Base-by-base conservation (phyloP, 2,797 vertebrate species). In the Alosa sapidissima region DNA sequence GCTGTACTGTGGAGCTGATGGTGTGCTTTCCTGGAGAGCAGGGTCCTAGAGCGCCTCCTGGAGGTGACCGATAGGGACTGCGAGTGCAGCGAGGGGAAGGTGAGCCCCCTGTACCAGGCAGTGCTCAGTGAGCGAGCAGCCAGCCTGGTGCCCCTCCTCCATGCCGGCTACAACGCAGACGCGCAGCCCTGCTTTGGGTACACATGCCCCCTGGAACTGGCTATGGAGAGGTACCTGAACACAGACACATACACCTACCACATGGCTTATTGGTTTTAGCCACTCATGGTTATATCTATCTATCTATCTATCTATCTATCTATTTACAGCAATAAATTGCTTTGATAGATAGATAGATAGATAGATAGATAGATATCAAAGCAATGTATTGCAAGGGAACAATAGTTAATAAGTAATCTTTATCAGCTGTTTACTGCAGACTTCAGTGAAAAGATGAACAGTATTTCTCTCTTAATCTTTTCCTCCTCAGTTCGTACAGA, bases 71-170 rank as follows among this genome's bases (percentile, higher is more conserved):
- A 96, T 10, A 92, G 94, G 5, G 68, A 62, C 5, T 97, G 97
- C 91, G 97, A 96, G 91, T 92, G 33, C 14, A 93, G 88, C 0
- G 83, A 91, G 7, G 94, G 91, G 90, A 95, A 96, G 93, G 96
- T 99, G 89, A 99, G 98, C 91, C 98, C 98, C 0, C 92, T 99
- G 33, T 99, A 98, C 52, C 92, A 96, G 0, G 97, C 98, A 0
- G 88, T 98, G 1, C 95, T 96, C 47, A 92, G 93, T 9, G 88
- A 89, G 0, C 91, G 92, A 0, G 36, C 94, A 0, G 92, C 93
- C 2, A 96, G 96, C 86, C 83, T 97, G 84, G 94, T 94, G 82
- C 81, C 93, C 68, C 91, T 99, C 2, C 90, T 99, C 14, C 87
- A 81, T 10, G 92, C 92, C 54, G 97, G 97, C 33, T 99, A 95